These are phyloP conservation scores for Borostomias antarcticus DNA, from an alignment of 2,797 vertebrate genomes.

Conservation along the genomic window DNA sequence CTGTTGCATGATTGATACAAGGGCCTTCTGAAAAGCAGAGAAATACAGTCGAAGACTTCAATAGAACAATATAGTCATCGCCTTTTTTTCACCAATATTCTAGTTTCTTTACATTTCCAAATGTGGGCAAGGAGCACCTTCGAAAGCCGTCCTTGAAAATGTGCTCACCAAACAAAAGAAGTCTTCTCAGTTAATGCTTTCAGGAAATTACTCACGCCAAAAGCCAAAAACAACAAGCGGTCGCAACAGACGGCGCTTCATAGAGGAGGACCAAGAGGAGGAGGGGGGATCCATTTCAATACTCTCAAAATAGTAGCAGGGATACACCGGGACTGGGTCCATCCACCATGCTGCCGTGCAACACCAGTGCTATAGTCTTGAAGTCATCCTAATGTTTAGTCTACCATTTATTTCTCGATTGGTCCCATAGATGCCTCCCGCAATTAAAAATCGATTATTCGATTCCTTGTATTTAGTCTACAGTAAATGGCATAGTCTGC, in stretches of 20 bases:
- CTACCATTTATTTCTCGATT: constrained; percentile 57
- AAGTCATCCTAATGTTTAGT: constrained; percentile 45
- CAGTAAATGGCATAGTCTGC: constrained; percentile 36
- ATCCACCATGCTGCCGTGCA: constrained; percentile 38
- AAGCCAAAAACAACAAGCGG: constrained; percentile 72
- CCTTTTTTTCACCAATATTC: background rate
- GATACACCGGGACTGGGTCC: constrained; percentile 40
- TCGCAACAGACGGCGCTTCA: constrained; percentile 53
- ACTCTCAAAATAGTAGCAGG: constrained; percentile 56
- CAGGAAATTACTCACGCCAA: constrained; percentile 69
- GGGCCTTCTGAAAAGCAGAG: too few species aligned
- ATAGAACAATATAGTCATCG: constrained; percentile 1
- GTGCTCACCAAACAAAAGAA: constrained; percentile 55
- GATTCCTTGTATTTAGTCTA: constrained; percentile 50
- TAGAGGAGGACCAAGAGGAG: constrained; percentile 20
- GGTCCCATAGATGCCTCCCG: constrained; percentile 51
- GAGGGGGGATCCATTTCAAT: constrained; percentile 51
- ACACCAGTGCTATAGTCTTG: constrained; percentile 22
- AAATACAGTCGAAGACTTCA: background rate
- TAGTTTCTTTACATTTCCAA: constrained; percentile 11
- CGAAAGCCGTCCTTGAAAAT: constrained; percentile 54
- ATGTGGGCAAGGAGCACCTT: constrained; percentile 39
- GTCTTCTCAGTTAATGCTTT: constrained; percentile 47
- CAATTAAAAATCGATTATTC: constrained; percentile 61
- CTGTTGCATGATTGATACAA: too few species aligned